A percentile compares a stretch with the other conserved stretches of the same genome.
Evolutionary conservation across 2,113 vertebrate species (phyloP).

Genomic region (Siphamia tubifer): DNA sequence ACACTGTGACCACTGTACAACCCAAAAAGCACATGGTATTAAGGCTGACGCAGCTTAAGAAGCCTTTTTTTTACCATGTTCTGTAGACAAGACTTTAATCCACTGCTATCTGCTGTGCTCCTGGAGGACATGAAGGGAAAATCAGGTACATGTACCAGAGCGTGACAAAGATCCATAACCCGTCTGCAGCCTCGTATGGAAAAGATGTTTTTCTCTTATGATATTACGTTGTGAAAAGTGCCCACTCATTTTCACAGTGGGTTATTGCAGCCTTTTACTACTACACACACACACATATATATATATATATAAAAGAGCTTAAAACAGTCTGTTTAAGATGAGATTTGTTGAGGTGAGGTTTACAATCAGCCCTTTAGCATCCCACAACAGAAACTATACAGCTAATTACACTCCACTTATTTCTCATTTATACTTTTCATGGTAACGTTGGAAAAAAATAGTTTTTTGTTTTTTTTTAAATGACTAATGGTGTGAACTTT

Average conservation of each 20-base stretch:
- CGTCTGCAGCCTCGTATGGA: background rate
- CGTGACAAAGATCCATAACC: slow-evolving; percentile 17
- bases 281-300: no score
- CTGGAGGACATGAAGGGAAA: slow-evolving; percentile 19
- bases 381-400: slow-evolving; percentile 11
- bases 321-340: background rate
- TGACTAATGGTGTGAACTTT: slow-evolving; percentile 2
- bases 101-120: background rate
- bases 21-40: slow-evolving; percentile 10
- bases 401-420: slow-evolving; percentile 16
- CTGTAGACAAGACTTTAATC: slow-evolving; percentile 16
- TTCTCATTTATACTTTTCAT: slow-evolving; percentile 7
- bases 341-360: background rate
- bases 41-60: background rate
- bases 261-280: slow-evolving; percentile 16
- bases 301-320: background rate
- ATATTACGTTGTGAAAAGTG: background rate
- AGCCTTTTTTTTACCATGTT: slow-evolving; percentile 7
- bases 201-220: background rate
- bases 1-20: slow-evolving; percentile 12
- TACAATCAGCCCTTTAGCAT: background rate
- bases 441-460: slow-evolving; percentile 1
- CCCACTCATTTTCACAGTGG: slow-evolving; percentile 22
- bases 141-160: background rate
- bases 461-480: slow-evolving; percentile 1